A percentile compares a stretch with the other conserved stretches of the same genome.
Evolutionary conservation across 2,113 vertebrate species (phyloP).

Genomic region (Stictonetta naevosa): DNA sequence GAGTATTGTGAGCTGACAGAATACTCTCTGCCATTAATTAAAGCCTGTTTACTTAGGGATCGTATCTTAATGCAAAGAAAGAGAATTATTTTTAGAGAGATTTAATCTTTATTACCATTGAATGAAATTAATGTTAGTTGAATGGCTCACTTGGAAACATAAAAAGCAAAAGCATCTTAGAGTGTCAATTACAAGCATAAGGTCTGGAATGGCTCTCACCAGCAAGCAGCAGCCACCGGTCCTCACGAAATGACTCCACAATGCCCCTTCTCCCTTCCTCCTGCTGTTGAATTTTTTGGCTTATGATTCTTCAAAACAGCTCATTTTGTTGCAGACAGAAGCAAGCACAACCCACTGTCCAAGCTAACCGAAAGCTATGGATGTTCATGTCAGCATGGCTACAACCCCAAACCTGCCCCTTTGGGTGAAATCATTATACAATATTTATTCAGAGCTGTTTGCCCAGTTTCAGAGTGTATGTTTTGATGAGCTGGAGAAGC

Average conservation of each 20-base stretch:
- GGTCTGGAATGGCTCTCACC: conserved; percentile 34
- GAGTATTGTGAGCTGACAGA: background rate
- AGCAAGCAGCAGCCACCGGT: background rate
- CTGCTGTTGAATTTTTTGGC: background rate
- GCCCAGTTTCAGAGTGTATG: background rate
- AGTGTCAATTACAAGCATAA: conserved; percentile 54
- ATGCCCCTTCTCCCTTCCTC: background rate
- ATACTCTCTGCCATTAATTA: conserved; percentile 40
- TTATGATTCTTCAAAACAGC: background rate
- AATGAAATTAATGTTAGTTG: background rate
- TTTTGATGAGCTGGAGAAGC: conserved; percentile 13
- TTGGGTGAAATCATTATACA: background rate
- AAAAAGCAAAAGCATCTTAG: conserved; percentile 46
- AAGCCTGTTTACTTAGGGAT: conserved; percentile 54
- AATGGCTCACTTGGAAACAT: conserved; percentile 53
- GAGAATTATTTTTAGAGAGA: conserved; percentile 47
- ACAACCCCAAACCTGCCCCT: background rate
- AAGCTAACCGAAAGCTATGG: background rate
- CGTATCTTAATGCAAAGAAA: conserved; percentile 2
- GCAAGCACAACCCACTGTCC: background rate
- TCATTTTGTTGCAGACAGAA: background rate
- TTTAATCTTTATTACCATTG: conserved; percentile 49
- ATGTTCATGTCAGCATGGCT: background rate
- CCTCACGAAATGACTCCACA: background rate
- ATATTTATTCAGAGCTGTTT: conserved; percentile 35